These are phyloP conservation scores for Tympanoctomys barrerae DNA, from an alignment of 2,797 vertebrate species.

Conservation along the genomic window DNA sequence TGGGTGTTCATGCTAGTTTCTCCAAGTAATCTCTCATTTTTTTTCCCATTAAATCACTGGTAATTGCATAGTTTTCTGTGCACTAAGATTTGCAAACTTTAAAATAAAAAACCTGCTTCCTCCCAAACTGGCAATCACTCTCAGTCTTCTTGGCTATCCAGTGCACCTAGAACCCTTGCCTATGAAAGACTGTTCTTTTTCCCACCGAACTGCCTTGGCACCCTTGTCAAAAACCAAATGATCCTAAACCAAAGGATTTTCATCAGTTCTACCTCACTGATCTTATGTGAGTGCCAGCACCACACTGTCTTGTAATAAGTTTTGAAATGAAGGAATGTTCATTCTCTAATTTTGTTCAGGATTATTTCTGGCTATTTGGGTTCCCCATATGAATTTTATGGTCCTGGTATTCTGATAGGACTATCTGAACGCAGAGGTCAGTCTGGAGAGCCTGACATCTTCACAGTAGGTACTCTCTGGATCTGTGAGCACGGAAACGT, in stretches of 20 bases:
- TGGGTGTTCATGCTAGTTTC: background rate
- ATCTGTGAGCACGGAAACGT: background rate
- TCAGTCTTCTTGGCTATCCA: background rate
- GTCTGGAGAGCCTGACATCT: background rate
- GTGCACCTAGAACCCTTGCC: background rate
- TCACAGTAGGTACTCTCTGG: conserved; percentile 6
- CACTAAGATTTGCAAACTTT: background rate
- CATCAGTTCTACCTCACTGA: background rate
- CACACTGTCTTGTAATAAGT: background rate
- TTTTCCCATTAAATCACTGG: conserved; percentile 8
- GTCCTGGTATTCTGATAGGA: background rate
- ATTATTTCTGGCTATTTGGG: background rate
- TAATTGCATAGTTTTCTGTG: conserved; percentile 11
- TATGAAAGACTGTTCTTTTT: conserved; percentile 12
- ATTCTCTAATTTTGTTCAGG: background rate
- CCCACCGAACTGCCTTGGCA: background rate
- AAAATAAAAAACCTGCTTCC: conserved; percentile 35
- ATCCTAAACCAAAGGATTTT: background rate
- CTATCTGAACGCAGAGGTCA: background rate
- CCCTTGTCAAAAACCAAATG: background rate
- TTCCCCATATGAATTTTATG: background rate
- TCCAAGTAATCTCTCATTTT: conserved; percentile 25
- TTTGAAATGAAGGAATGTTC: background rate
- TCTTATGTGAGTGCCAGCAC: background rate
- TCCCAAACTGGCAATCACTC: background rate